Evolutionary conservation across 2,797 vertebrate genomes (phyloP), one percentile per base, ranked within the genome.

Genomic region (Acipenser oxyrinchus): DNA sequence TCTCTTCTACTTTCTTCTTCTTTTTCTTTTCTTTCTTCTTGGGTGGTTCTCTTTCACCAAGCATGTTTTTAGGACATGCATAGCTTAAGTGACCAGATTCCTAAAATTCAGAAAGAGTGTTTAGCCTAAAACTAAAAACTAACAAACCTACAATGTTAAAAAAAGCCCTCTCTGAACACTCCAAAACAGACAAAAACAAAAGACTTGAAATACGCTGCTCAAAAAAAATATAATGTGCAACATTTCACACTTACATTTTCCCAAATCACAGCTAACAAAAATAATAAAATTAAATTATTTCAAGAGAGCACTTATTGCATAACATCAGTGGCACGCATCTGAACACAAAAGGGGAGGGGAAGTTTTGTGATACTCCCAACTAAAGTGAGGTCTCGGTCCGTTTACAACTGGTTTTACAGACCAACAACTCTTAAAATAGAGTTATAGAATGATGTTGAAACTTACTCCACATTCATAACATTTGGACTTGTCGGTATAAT

Each of bases 401-500:
- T 37, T 37, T 37, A 37, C 37, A 5, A 37, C 37, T 37, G 37
- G 37, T 37, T 5, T 37, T 4, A 37, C 37, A 37, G 37, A 37
- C 37, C 37, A 37, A 61, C 5, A 37, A 37, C 37, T 37, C 37
- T 37, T 37, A 37, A 37, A 6, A 23, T n/a, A 18, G 7, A 13
- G 1, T 18, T 49, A 51, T 61, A 11, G 13, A 5, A 59, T 8
- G 66, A 59, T 1, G 15, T 67, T 60, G 37, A 37, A 49, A 92
- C 95, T 90, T 51, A 98, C 96, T 85, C 96, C 97, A 81, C 97
- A 99, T 83, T 99, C 97, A 0, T 98, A 99, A 80, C 97, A 99
- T 77, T 85, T 96, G 1, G 94, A 84, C 78, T 99, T 99, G 85
- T 99, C 97, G 1, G 93, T 93, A 86, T 99, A 99, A 86, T 95